A percentile compares a stretch with the other conserved stretches of the same genome.
Evolutionary conservation across 2,113 vertebrate species (phyloP).

Genomic region (Perca flavescens): DNA sequence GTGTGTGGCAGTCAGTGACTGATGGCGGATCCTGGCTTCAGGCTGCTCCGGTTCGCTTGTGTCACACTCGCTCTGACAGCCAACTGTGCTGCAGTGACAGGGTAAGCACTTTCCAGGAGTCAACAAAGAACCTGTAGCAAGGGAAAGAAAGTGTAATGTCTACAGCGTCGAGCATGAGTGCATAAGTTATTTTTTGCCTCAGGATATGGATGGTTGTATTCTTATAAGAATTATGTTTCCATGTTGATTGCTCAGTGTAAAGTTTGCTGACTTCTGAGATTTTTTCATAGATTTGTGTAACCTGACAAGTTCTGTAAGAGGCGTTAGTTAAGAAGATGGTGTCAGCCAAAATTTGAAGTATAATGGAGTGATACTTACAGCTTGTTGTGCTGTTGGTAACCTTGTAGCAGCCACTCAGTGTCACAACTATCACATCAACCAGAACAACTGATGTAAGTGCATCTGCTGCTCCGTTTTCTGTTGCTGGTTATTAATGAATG

Average conservation of each 20-base stretch:
- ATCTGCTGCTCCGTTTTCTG: slow-evolving; percentile 12
- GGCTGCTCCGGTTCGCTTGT: slow-evolving; percentile 71
- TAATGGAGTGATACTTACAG: slow-evolving; percentile 54
- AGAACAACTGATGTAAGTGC: slow-evolving; percentile 59
- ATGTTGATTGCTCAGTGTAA: slow-evolving; percentile 70
- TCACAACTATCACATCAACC: slow-evolving; percentile 51
- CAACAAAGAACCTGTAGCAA: slow-evolving; percentile 70
- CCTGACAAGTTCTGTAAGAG: slow-evolving; percentile 45
- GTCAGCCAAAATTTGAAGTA: slow-evolving; percentile 42
- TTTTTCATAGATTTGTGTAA: slow-evolving; percentile 45
- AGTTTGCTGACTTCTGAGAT: slow-evolving; percentile 73
- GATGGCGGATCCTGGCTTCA: slow-evolving; percentile 77
- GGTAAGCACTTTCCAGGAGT: slow-evolving; percentile 80
- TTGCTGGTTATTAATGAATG: slow-evolving; percentile 38
- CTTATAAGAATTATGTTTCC: slow-evolving; percentile 66
- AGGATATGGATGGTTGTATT: slow-evolving; percentile 69
- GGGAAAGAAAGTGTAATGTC: slow-evolving; percentile 56
- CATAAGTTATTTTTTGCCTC: slow-evolving; percentile 71
- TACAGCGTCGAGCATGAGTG: slow-evolving; percentile 44
- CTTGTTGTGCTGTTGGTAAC: slow-evolving; percentile 62
- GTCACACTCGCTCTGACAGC: slow-evolving; percentile 76
- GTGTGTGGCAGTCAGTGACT: slow-evolving; percentile 71
- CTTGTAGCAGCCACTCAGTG: slow-evolving; percentile 55
- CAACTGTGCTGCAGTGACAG: slow-evolving; percentile 74
- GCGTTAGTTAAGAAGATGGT: slow-evolving; percentile 43